phyloP scores from a whole-genome alignment of 2,888 invertebrate genomes.

The Melangyna quadrimaculata region DNA sequence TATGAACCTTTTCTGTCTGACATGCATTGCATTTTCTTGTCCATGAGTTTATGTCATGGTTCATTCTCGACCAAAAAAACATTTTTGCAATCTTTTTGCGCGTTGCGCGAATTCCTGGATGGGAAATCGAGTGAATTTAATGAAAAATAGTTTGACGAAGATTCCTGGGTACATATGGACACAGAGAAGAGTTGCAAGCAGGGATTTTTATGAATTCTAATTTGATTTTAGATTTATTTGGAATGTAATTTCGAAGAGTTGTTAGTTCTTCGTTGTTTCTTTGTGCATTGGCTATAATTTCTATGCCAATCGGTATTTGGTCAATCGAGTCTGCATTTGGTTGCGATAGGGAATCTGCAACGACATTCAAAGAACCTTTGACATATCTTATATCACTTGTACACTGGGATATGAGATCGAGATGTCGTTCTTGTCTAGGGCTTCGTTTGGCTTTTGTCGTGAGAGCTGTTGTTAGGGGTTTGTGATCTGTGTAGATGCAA shows the following conservation, averaged over 20 bases:
- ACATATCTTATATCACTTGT: neutral
- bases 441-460: too few species aligned
- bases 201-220: neutral
- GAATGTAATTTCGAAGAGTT: neutral
- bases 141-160: neutral
- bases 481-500: too few species aligned
- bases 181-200: neutral
- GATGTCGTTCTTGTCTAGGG: too few species aligned
- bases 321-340: neutral
- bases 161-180: slow-evolving; percentile 11
- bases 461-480: too few species aligned
- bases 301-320: neutral
- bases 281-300: slow-evolving; percentile 2
- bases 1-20: slow-evolving; percentile 55
- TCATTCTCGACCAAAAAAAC: slow-evolving; percentile 38
- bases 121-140: neutral
- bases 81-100: slow-evolving; percentile 13
- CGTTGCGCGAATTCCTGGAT: neutral
- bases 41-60: slow-evolving; percentile 38
- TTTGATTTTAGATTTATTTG: neutral
- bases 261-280: slow-evolving; percentile 2
- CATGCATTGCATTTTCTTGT: slow-evolving; percentile 1
- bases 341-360: neutral
- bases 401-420: too few species aligned
- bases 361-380: neutral